phyloP scores from a whole-genome alignment of 2,888 invertebrate species.

The Halocaridina rubra region DNA sequence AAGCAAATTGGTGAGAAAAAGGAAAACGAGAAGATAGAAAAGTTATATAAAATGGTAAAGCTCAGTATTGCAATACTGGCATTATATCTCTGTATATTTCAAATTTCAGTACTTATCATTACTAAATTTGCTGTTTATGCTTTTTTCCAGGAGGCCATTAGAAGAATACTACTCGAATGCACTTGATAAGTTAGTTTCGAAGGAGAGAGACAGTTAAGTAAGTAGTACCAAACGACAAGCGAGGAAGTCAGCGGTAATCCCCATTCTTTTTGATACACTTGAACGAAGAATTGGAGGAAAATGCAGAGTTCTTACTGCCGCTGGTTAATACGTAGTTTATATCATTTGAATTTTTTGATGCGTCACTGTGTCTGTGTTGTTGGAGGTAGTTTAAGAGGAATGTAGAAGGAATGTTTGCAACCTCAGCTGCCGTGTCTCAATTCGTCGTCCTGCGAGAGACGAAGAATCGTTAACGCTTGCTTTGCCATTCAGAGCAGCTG shows the following conservation, averaged over 20 bases:
- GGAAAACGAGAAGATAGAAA: background rate
- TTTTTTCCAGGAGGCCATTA: background rate
- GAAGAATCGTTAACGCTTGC: too few species aligned
- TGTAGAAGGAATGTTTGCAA: too few species aligned
- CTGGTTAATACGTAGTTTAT: too few species aligned
- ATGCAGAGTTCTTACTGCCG: too few species aligned
- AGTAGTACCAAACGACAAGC: too few species aligned
- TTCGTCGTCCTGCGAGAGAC: too few species aligned
- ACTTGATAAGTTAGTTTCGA: background rate
- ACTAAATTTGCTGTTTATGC: background rate
- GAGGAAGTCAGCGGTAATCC: conserved; percentile 24
- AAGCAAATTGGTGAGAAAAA: background rate
- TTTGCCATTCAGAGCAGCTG: too few species aligned
- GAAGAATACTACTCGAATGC: background rate
- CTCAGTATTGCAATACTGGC: background rate
- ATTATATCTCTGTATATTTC: background rate
- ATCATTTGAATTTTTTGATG: too few species aligned
- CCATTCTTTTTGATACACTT: conserved; percentile 18
- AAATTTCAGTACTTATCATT: background rate
- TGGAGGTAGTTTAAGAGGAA: too few species aligned
- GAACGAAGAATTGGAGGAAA: conserved; percentile 35
- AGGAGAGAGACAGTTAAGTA: too few species aligned
- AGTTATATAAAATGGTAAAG: background rate
- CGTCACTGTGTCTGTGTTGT: too few species aligned
- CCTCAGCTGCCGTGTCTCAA: too few species aligned